Base-by-base conservation (phyloP, 1,140 invertebrate genomes). In the Penaeus chinensis region DNA sequence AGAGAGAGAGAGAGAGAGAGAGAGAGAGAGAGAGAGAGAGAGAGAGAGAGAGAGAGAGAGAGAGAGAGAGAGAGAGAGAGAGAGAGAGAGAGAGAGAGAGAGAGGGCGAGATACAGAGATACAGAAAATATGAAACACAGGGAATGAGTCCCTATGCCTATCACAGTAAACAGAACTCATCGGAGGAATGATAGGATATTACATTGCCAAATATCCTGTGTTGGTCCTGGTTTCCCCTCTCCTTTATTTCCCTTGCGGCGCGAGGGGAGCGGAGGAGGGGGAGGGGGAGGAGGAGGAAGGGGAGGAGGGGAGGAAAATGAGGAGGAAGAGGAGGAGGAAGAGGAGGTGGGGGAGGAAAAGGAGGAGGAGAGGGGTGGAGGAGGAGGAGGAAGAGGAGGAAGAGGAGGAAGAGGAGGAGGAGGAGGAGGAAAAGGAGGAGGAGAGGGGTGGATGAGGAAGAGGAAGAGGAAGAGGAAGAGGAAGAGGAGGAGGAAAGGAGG, bases 21-120 rank as follows among this genome's bases (percentile, higher is more conserved):
- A n/a, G 66, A 32, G 66, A 69, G 27, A n/a, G 5, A 69, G 66
- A 54, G 66, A 69, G 5, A 81, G 54, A 81, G 79, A 81, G 54
- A 81, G 54, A 62, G 27, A 81, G 47, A 65, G 61, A 60, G 61
- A 63, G 79, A 81, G 61, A 81, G 22, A 81, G 13, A 62, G 61
- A 63, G 61, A 62, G 61, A 62, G 61, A 60, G 79, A 81, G 47
- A 81, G 27, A 63, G 20, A 82, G 80, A 66, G 63, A 42, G n/a
- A 20, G 18, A 20, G 32, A 66, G 13, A 42, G 5, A 27, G 65
- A 69, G 65, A 24, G 42, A 54, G 81, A 54, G 65, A 71, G 65
- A 83, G 81, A 62, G 54, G 24, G 60, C 20, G 54, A 80, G 13
- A 80, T 54, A 80, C 61, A 65, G n/a, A 62, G 54, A 54, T 24